These are phyloP conservation scores for Asobara japonica DNA, from an alignment of 1,140 invertebrate genomes.

Conservation along the genomic window DNA sequence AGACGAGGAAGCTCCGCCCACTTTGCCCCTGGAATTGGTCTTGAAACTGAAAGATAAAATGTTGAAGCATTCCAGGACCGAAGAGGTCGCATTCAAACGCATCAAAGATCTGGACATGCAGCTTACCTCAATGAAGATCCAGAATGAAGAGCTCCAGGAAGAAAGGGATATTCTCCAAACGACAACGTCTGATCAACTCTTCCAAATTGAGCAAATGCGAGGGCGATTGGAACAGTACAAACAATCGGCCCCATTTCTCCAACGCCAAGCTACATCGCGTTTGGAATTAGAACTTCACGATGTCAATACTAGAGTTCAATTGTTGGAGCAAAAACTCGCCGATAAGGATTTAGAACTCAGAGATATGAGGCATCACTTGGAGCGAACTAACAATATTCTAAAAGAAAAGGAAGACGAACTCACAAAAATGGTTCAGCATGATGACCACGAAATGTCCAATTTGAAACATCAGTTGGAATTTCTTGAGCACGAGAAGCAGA, in stretches of 20 bases:
- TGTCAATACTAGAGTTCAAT: constrained; percentile 54
- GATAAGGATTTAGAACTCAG: constrained; percentile 59
- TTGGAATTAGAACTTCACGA: constrained; percentile 76
- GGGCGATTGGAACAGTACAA: constrained; percentile 82
- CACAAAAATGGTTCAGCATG: constrained; percentile 57
- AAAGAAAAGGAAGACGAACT: constrained; percentile 69
- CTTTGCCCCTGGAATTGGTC: constrained; percentile 69
- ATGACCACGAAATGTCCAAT: constrained; percentile 68
- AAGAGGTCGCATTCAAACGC: constrained; percentile 78
- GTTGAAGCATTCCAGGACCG: constrained; percentile 73
- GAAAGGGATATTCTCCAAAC: constrained; percentile 83
- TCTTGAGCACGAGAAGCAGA: constrained; percentile 67
- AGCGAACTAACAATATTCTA: constrained; percentile 61
- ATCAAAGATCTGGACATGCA: constrained; percentile 81
- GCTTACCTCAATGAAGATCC: constrained; percentile 68
- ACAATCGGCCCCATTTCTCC: constrained; percentile 75
- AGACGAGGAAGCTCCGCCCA: constrained; percentile 58
- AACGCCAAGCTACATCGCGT: constrained; percentile 73
- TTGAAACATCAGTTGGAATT: constrained; percentile 68
- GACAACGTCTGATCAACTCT: constrained; percentile 80
- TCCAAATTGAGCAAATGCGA: constrained; percentile 80
- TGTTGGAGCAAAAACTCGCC: constrained; percentile 51
- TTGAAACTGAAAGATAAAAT: constrained; percentile 75
- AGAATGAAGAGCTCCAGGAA: constrained; percentile 79
- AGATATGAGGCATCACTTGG: constrained; percentile 62